These are phyloP conservation scores for Eupelmus urozonus DNA, from an alignment of 2,888 invertebrate species.

Conservation along the genomic window DNA sequence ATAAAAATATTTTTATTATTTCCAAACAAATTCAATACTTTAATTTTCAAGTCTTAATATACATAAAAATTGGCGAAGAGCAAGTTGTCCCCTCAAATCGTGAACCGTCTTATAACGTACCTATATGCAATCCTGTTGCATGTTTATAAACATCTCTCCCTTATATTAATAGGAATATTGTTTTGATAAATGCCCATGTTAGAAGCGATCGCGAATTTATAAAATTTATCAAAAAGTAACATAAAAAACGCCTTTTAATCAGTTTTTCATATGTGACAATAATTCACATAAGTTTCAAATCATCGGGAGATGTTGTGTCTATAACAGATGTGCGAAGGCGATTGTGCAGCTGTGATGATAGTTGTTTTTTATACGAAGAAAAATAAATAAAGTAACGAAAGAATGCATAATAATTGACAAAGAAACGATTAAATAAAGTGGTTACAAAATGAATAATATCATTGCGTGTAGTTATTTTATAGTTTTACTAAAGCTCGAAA, in stretches of 20 bases:
- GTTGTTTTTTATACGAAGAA: constrained; percentile 66
- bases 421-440: constrained; percentile 46
- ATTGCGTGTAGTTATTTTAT: constrained; percentile 52
- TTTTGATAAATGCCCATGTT: constrained; percentile 30
- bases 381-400: constrained; percentile 50
- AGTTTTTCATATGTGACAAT: constrained; percentile 6
- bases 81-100: constrained; percentile 56
- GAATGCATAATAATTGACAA: constrained; percentile 19
- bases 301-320: constrained; percentile 41
- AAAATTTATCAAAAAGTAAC: background rate
- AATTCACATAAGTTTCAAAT: constrained; percentile 41
- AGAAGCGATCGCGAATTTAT: constrained; percentile 31
- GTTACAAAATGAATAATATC: constrained; percentile 35
- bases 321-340: constrained; percentile 61
- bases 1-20: too few species aligned
- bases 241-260: background rate
- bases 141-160: constrained; percentile 33
- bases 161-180: constrained; percentile 34
- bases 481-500: constrained; percentile 5
- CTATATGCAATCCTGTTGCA: constrained; percentile 42
- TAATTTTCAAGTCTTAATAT: background rate
- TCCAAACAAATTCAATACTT: background rate
- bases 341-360: constrained; percentile 68
- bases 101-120: constrained; percentile 53
- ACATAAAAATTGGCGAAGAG: constrained; percentile 41